Percentiles rank a stretch among this genome's conserved stretches.
phyloP scores from a whole-genome alignment of 30 jellyfish, hydroid and myxozoan genomes.

The Sanderia malayensis region DNA sequence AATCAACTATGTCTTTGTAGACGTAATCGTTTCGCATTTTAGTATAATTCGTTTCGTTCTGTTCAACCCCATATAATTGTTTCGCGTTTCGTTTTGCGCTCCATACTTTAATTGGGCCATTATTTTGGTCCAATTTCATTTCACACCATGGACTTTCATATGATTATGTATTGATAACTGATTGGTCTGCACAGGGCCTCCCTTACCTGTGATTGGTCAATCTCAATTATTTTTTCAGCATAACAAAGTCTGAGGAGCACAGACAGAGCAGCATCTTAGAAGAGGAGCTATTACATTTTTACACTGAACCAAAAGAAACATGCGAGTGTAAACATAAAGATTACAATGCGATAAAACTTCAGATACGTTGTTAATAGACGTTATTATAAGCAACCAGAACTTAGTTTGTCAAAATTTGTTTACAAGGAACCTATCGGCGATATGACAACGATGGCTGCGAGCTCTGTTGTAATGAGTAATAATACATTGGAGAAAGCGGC shows the following conservation, averaged over 20 bases:
- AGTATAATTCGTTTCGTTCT: not conserved
- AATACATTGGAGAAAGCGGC: conserved; percentile 90
- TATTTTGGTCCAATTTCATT: no score
- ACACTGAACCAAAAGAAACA: not conserved
- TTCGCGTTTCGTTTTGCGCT: no score
- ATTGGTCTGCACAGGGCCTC: conserved; percentile 22
- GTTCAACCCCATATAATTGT: not conserved
- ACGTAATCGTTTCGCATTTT: no score
- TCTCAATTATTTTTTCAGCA: conserved; percentile 44
- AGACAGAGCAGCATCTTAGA: conserved; percentile 33
- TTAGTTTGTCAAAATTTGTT: not conserved
- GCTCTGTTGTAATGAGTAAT: conserved; percentile 67
- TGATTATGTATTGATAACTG: not conserved
- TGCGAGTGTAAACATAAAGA: not conserved
- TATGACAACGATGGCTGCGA: conserved; percentile 81
- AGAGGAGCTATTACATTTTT: not conserved
- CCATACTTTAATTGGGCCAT: no score
- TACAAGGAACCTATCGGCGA: conserved; percentile 9
- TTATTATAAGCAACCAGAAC: not conserved
- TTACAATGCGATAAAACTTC: not conserved
- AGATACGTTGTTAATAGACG: not conserved
- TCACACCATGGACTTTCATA: not conserved
- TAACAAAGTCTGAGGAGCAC: no score
- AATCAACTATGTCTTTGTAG: no score
- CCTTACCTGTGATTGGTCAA: conserved; percentile 42